Percentiles rank a stretch among this genome's conserved stretches.
These are phyloP conservation scores for Ciconia boyciana DNA, from an alignment of 2,113 vertebrate genomes.

Conservation along the genomic window DNA sequence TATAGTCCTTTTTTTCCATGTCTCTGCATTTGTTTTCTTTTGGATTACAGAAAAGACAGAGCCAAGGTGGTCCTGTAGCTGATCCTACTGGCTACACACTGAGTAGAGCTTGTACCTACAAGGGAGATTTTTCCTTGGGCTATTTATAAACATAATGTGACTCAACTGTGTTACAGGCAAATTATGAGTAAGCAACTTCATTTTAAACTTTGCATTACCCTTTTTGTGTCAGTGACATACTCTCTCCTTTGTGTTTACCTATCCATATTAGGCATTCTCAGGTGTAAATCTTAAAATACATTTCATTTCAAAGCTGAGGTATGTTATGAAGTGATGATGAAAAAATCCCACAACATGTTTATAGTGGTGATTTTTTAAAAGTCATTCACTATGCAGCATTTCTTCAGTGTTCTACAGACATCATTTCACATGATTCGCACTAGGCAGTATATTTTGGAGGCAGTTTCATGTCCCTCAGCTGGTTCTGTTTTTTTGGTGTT, in stretches of 20 bases:
- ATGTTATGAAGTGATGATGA: not conserved
- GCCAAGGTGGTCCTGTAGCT: not conserved
- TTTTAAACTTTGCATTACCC: not conserved
- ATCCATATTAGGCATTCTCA: not conserved
- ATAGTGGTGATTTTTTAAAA: not conserved
- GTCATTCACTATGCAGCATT: not conserved
- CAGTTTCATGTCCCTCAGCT: not conserved
- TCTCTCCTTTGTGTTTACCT: not conserved
- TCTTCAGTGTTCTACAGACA: not conserved
- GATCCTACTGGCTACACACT: not conserved
- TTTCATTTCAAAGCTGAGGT: not conserved
- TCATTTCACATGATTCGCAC: not conserved
- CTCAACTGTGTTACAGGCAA: not conserved
- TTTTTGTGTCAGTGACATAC: not conserved
- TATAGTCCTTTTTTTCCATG: not conserved
- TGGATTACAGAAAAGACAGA: not conserved
- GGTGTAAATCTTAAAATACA: not conserved
- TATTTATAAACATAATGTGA: not conserved
- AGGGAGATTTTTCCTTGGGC: not conserved
- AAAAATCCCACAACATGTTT: not conserved
- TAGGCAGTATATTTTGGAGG: not conserved
- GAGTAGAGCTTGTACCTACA: not conserved
- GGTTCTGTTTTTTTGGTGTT: not conserved
- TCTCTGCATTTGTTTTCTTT: not conserved
- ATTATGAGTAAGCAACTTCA: not conserved